A percentile compares a stretch with the other conserved stretches of the same genome.
These are phyloP conservation scores for Nemoura dubitans DNA, from an alignment of 2,888 invertebrate species.

Conservation along the genomic window DNA sequence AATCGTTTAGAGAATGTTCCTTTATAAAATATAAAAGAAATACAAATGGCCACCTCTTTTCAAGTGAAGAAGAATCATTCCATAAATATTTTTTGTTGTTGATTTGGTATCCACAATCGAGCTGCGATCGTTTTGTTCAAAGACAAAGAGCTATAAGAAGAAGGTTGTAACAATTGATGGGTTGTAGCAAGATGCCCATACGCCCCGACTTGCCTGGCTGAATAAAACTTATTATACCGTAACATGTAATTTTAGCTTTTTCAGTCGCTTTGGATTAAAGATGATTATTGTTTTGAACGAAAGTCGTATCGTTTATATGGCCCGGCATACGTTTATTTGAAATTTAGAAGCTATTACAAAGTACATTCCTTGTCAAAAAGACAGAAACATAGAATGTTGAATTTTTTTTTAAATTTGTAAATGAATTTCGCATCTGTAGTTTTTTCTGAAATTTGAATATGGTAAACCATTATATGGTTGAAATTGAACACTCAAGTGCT, in stretches of 20 bases:
- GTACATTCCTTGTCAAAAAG: neutral
- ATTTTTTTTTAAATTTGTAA: too few relatives aligned
- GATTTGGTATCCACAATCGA: neutral
- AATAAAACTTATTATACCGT: constrained; percentile 20
- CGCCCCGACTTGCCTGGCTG: neutral
- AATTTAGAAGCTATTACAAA: constrained; percentile 38
- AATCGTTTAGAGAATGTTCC: neutral
- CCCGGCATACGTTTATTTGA: constrained; percentile 36
- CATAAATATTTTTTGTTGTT: neutral
- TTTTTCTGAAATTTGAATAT: too few relatives aligned
- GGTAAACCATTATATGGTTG: too few relatives aligned
- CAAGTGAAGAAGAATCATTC: neutral
- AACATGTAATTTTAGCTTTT: constrained; percentile 38
- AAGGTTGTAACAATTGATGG: neutral
- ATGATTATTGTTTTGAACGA: constrained; percentile 38
- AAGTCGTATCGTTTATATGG: constrained; percentile 40
- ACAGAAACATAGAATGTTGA: neutral
- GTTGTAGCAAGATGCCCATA: neutral
- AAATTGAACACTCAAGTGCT: too few relatives aligned
- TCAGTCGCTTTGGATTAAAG: constrained; percentile 39
- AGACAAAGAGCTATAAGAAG: constrained; percentile 29
- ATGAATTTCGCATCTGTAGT: too few relatives aligned
- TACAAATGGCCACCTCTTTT: neutral
- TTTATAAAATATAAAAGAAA: neutral
- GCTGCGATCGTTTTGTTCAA: constrained; percentile 3